Base-by-base conservation (phyloP, 1,140 invertebrate genomes). In the Ceratoteleas bidentatus region DNA sequence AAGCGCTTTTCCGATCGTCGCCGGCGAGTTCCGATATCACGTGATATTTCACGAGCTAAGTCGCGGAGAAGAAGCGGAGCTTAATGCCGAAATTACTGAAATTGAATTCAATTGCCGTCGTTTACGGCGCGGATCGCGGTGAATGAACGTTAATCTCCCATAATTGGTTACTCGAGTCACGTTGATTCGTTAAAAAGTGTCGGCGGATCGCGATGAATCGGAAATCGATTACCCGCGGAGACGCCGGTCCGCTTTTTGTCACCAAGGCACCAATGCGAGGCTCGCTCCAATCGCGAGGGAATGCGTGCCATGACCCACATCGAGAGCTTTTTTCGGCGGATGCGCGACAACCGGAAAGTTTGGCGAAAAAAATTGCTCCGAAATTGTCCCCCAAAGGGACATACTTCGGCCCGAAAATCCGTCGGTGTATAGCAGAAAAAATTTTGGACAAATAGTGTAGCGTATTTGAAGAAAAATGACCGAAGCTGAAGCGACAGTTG, bases 101-200 rank as follows among this genome's bases (percentile, higher is more conserved):
- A 81, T 72, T 81, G 79, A 81, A 81, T 81, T 54, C 79, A 76
- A 81, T 81, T 72, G 61, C 72, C 60, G 56, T 72, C 65, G 72
- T 81, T 81, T 76, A 81, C 56, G 36, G 50, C 78, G 11, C 38
- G 77, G 69, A 70, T 79, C 61, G 74, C 60, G 75, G 52, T 83
- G 81, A 85, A 86, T 85, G 81, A 85, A 80, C 85, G 85, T 86
- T 86, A 86, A 86, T 86, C 83, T 86, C 74, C 66, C 15, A 75
- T 81, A 84, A 86, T 86, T 86, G 85, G 85, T 81, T 75, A 74
- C 70, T 70, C 72, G 34, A 69, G 78, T 75, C 78, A 81, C 78
- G 72, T 81, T 75, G 78, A 75, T 70, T 81, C 65, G 78, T 81
- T 81, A 75, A 81, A 75, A 75, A 81, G 65, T 81, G 60, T 49